Conservation (phyloP, 2,888 invertebrate species). For the Muscina levida region DNA sequence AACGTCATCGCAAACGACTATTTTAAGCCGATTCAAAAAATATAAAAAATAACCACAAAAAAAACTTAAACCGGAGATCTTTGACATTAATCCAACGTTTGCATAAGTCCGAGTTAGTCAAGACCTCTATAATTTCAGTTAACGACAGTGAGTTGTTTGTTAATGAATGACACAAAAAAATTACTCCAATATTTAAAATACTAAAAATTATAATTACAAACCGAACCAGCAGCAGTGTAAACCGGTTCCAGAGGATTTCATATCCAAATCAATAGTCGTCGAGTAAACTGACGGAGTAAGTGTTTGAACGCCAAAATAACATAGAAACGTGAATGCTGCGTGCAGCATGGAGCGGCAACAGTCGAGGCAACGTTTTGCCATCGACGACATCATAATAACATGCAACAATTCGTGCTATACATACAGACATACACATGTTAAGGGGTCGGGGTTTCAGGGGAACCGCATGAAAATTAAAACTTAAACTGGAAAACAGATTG, state of each 20-base stretch:
- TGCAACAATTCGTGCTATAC: background rate
- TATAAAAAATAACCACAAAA: too few species aligned
- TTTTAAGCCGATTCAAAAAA: too few species aligned
- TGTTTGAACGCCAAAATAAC: background rate
- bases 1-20: too few species aligned
- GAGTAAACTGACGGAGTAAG: conserved; percentile 21
- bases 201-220: conserved; percentile 23
- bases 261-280: conserved; percentile 22
- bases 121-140: background rate
- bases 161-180: conserved; percentile 32
- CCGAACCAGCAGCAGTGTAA: conserved; percentile 30
- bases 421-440: conserved; percentile 20
- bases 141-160: background rate
- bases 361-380: conserved; percentile 21
- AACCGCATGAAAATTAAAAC: conserved; percentile 5
- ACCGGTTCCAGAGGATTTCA: conserved; percentile 47
- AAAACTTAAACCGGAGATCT: conserved; percentile 18
- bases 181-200: conserved; percentile 35
- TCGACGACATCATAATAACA: conserved; percentile 12
- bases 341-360: conserved; percentile 48
- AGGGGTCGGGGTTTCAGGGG: conserved; percentile 29
- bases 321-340: conserved; percentile 59
- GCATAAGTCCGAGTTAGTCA: background rate
- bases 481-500: conserved; percentile 37
- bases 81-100: conserved; percentile 20